Evolutionary conservation across 2,113 vertebrate genomes (phyloP), one percentile per base, ranked within the genome.

Genomic region (Tretioscincus oriximinensis): DNA sequence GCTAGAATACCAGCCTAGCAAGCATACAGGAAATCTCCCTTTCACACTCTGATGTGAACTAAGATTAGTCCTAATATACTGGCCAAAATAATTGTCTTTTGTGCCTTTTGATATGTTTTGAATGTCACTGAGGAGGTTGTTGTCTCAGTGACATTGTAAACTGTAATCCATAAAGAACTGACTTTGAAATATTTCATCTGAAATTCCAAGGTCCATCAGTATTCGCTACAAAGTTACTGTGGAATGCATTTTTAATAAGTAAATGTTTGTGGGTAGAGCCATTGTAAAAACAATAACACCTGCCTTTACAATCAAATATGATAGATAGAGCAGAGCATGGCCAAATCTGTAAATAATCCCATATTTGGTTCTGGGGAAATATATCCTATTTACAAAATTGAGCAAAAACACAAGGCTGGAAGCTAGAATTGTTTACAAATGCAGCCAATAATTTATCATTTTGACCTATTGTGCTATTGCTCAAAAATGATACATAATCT

Each of bases 311-410:
- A 78, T 82, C 89, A 89, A 92, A 90, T 90, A 76, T 85, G 76
- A 84, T 85, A 58, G 85, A 85, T 80, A 86, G 85, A 89, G 77
- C 63, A 87, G 85, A 89, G 92, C 84, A 85, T 76, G 85, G 82
- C 81, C 88, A 78, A 82, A 89, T 91, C 91, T 92, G 88, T 90
- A 92, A 90, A 92, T 92, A 86, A 90, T 90, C 86, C 88, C 67
- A 90, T 88, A 89, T 90, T 91, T 92, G 86, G 83, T 86, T 90
- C 89, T 92, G 89, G 90, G 86, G 90, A 84, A 88, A 88, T 84
- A 80, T 84, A 84, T 90, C 85, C 54, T 58, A 58, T 58, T 79
- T 84, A 87, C 85, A 86, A 92, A 91, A 84, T 89, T 91, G 87
- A 89, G 84, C 85, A 85, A 20, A 85, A 87, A 91, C 83, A 83